Evolutionary conservation across 2,113 vertebrate genomes (phyloP).

Genomic region (zebrafish (Danio rerio)): GRCz12tu NC_133199.1:30129501-30130000

Average conservation of each 20-base stretch:
- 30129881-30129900: conserved; percentile 93
- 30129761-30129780: conserved; percentile 93
- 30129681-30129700: conserved; percentile 92
- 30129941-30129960: neutral
- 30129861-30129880: conserved; percentile 98
- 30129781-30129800: conserved; percentile 89
- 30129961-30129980: conserved; percentile 88
- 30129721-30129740: conserved; percentile 95
- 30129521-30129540: too few species aligned
- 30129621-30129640: conserved; percentile 92
- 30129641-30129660: conserved; percentile 92
- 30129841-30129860: conserved; percentile 96
- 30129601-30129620: conserved; percentile 85
- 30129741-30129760: conserved; percentile 96
- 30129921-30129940: neutral
- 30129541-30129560: too few species aligned
- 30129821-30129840: conserved; percentile 95
- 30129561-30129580: neutral
- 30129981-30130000: conserved; percentile 95
- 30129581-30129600: neutral
- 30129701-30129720: conserved; percentile 93
- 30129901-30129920: neutral
- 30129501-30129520: too few species aligned
- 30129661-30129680: conserved; percentile 94
- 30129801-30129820: conserved; percentile 98